These are phyloP conservation scores for Capreolus pygargus DNA, from an alignment of 2,113 vertebrate genomes.

Conservation along the genomic window DNA sequence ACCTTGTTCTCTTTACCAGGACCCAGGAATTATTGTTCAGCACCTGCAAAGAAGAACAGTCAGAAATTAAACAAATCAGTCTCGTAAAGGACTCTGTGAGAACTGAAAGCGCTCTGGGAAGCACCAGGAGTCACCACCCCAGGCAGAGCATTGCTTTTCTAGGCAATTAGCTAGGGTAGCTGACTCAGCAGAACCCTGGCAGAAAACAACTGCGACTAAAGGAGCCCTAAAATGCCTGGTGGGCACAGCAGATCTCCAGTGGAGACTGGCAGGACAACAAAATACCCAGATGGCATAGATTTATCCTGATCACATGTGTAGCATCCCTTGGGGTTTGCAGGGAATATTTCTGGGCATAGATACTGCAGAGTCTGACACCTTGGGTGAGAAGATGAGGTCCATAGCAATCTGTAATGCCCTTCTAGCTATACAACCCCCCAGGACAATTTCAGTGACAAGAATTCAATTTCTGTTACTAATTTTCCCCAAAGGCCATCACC, in stretches of 20 bases:
- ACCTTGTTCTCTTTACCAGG: background rate
- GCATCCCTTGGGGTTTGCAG: background rate
- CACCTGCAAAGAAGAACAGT: background rate
- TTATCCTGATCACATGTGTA: background rate
- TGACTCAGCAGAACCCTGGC: background rate
- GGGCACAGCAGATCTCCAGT: background rate
- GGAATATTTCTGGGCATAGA: background rate
- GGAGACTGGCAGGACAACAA: background rate
- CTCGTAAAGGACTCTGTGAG: background rate
- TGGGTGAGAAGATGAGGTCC: background rate
- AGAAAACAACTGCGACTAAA: background rate
- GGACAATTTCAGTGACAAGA: background rate
- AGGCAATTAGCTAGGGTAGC: background rate
- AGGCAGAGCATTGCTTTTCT: background rate
- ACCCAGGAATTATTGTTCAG: background rate
- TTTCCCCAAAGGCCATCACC: background rate
- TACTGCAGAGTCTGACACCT: background rate
- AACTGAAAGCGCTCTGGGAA: background rate
- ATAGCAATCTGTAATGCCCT: background rate
- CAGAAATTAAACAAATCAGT: background rate
- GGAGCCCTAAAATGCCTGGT: background rate
- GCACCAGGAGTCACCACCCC: background rate
- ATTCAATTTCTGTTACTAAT: background rate
- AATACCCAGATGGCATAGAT: background rate
- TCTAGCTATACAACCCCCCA: background rate